phyloP scores from a whole-genome alignment of 2,888 invertebrate genomes.

The Cantharis flavilabris region DNA sequence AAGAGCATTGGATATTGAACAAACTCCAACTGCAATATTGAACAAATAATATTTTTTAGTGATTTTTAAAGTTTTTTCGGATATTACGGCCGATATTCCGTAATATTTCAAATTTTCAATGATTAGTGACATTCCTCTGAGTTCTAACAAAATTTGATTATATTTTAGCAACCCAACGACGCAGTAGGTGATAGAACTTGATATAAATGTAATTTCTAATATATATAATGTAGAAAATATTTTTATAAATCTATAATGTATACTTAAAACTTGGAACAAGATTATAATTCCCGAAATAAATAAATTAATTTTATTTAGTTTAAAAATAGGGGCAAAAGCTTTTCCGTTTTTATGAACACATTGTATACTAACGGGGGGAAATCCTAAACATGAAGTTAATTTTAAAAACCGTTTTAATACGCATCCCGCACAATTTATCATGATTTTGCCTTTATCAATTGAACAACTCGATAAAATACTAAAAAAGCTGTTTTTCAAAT shows the following conservation, averaged over 20 bases:
- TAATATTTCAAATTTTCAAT: not conserved
- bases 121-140: not conserved
- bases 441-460: not conserved
- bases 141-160: not conserved
- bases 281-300: not conserved
- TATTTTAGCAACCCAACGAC: not conserved
- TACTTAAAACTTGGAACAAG: not conserved
- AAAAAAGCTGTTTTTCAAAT: no score
- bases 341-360: not conserved
- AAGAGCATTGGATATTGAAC: not conserved
- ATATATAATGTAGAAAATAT: not conserved
- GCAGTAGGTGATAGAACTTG: not conserved
- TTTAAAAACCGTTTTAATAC: not conserved
- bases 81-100: not conserved
- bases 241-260: not conserved
- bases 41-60: not conserved
- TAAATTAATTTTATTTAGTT: not conserved
- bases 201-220: not conserved
- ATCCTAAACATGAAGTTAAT: not conserved
- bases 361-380: not conserved
- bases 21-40: not conserved
- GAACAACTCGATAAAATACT: not conserved
- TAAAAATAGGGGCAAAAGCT: not conserved
- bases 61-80: not conserved
- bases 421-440: not conserved